Base-by-base conservation (phyloP, 2,113 vertebrate genomes). In the Amphiprion ocellaris region DNA sequence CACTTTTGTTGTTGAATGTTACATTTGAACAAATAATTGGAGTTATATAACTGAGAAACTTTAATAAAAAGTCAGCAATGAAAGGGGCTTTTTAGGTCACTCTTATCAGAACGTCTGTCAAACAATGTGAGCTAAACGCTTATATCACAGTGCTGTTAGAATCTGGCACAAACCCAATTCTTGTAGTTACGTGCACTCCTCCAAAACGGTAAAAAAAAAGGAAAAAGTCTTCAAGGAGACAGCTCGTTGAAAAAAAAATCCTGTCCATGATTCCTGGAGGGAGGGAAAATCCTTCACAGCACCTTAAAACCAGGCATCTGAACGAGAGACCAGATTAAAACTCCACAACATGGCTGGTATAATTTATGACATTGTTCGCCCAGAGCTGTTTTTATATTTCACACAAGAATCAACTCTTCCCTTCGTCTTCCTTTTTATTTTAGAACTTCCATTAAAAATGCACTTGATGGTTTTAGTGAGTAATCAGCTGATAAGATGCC, bases 401-500 rank as follows among this genome's bases (percentile, higher is more conserved):
- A 17, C 66, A 39, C 44, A 7, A 30, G 61, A 80, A 82, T 59
- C 72, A 80, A 79, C 50, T 69, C 65, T 67, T 73, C 16, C 23
- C 16, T 30, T 30, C 4, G 2, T 30, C 30, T 19, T 64, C 65
- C 74, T 76, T 50, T 50, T 21, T 10, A 10, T 37, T 37, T 10
- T 37, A 8, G 4, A 5, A 5, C 49, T 21, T 85, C 74, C 76
- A 88, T 85, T 88, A 87, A 87, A 86, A 89, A 63, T 64, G 46
- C 53, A 75, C 78, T 83, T 77, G 86, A 79, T 79, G 80, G 56
- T 77, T 89, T 82, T 72, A 49, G 70, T 30, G 83, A 79, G 83
- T 47, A 83, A 81, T 86, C 87, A 66, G 76, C 5, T 74, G 91
- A 92, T 90, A 88, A 90, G 89, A 78, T 2, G 67, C 79, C 79